Conservation (phyloP, 2,888 invertebrate genomes). For the Zeuzera pyrina region DNA sequence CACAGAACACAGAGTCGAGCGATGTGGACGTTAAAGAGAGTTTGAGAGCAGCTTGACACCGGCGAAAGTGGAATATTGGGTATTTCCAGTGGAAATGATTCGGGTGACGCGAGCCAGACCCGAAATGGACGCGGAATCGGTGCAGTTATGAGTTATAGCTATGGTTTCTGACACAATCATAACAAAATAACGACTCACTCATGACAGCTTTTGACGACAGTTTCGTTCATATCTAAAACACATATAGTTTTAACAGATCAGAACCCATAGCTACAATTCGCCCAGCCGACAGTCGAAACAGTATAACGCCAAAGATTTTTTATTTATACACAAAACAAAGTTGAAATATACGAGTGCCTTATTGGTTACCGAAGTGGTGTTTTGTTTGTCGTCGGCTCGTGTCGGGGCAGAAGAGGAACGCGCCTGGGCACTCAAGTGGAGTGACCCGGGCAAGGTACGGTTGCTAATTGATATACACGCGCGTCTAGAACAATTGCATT, state of each 20-base stretch:
- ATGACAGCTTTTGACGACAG: no score
- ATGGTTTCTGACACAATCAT: conserved; percentile 5
- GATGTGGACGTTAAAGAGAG: conserved; percentile 25
- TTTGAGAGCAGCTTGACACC: conserved; percentile 41
- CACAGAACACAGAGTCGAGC: background rate
- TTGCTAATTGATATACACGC: conserved; percentile 57
- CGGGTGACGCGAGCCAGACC: conserved; percentile 46
- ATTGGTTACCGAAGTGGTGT: conserved; percentile 64
- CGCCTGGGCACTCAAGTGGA: conserved; percentile 85
- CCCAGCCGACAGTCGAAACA: conserved; percentile 18
- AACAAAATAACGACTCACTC: no score
- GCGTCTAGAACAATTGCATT: conserved; percentile 45
- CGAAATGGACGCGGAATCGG: no score
- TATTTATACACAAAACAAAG: conserved; percentile 48
- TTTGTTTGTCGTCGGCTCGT: conserved; percentile 44
- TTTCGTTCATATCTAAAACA: no score
- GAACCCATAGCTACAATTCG: conserved; percentile 8
- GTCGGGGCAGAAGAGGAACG: conserved; percentile 67
- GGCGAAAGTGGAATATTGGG: conserved; percentile 39
- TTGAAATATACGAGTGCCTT: conserved; percentile 72
- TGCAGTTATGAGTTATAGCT: conserved; percentile 9
- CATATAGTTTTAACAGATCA: no score
- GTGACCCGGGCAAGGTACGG: conserved; percentile 87
- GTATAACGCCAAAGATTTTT: conserved; percentile 63
- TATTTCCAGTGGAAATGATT: conserved; percentile 65